Evolutionary conservation across 1,140 invertebrate species (phyloP), one percentile per base, ranked within the genome.

Genomic region (Parasteatoda tepidariorum): DNA sequence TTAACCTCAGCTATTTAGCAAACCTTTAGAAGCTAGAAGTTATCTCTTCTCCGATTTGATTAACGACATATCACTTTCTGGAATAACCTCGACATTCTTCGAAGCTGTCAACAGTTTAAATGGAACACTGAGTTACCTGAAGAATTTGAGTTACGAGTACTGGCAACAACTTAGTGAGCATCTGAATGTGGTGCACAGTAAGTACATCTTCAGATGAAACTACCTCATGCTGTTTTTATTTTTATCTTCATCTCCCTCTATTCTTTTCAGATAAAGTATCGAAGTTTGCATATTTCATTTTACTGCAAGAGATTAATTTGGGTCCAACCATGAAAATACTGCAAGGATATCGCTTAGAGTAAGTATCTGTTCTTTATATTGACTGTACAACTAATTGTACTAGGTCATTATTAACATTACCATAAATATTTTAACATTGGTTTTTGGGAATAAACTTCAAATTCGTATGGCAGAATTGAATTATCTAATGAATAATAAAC

Each of bases 241-340:
- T n/a, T n/a, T n/a, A n/a, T n/a, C n/a, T n/a, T n/a, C 6, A 24
- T 54, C 26, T 71, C 7, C 26, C 30, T 34, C 7, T 28, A 48
- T 54, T 66, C 30, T 55, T 83, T 34, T 33, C 22, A 83, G 81
- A 33, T 83, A 57, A 26, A 24, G n/a, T 66, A 66, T 55, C 70
- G 15, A 62, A 24, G 31, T 74, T 83, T 57, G 68, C 68, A 15
- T 74, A 83, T 57, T 74, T 83, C 31, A 11, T 66, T 31, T 30
- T 74, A 2, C 11, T 74, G 26, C 81, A 83, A 55, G 81, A 83
- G 30, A 54, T 83, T 6, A 34, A 28, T 31, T 15, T 82, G 6
- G 70, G 81, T 5, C 57, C 78, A 41, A 31, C 55, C 2, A 61
- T n/a, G 0, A 82, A 61, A 31, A 82, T 82, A 22, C 24, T 82